Conservation (phyloP, 2,888 invertebrate species). For the Capitulum mitella region DNA sequence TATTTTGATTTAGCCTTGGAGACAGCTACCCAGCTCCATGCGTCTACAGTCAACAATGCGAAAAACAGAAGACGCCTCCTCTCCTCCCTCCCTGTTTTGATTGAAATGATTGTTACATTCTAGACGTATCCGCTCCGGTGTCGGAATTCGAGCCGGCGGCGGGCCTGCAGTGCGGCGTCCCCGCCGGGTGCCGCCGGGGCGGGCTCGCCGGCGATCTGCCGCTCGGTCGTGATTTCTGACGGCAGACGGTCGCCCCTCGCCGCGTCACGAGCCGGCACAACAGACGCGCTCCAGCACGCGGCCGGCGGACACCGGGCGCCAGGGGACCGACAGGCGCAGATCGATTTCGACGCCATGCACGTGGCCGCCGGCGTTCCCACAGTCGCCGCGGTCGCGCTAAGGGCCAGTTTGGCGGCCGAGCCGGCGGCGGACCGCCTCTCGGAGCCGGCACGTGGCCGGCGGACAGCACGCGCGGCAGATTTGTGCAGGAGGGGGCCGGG, state of each 20-base stretch:
- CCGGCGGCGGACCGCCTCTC: not conserved
- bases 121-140: too few species aligned
- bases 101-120: too few species aligned
- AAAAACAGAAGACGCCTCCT: too few species aligned
- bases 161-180: too few species aligned
- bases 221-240: too few species aligned
- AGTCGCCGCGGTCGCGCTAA: not conserved
- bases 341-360: slow-evolving; percentile 23
- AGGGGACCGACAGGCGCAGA: not conserved
- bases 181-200: too few species aligned
- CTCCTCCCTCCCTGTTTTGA: too few species aligned
- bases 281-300: not conserved
- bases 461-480: not conserved
- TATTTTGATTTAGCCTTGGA: too few species aligned
- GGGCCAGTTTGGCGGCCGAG: not conserved
- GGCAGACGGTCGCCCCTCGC: not conserved
- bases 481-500: slow-evolving; percentile 4
- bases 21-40: too few species aligned
- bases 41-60: too few species aligned
- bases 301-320: not conserved
- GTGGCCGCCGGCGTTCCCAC: slow-evolving; percentile 20
- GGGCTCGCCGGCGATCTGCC: too few species aligned
- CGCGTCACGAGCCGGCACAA: not conserved
- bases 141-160: too few species aligned
- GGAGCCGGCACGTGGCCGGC: slow-evolving; percentile 5